Evolutionary conservation across 2,888 invertebrate genomes (phyloP), one percentile per base, ranked within the genome.

Genomic region (Biston betularia): DNA sequence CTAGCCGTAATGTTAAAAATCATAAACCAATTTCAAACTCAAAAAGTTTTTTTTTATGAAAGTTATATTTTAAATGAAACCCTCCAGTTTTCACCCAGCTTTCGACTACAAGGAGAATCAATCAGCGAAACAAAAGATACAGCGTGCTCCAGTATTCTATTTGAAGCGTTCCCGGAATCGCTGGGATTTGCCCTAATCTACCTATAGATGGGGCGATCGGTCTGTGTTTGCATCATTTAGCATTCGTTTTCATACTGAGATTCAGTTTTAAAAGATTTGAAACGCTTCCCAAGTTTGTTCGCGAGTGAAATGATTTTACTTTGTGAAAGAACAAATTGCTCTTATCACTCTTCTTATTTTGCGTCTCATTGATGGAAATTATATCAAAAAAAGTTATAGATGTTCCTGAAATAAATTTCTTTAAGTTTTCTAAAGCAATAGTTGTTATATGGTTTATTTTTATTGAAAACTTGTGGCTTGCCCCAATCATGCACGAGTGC

Each of bases 141-240:
- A 48, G 33, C n/a, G 57, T 75, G 63, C 59, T 65, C 58, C 73
- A 68, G 68, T 65, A 61, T 73, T 71, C 63, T 67, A 70, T 74
- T 72, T 63, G 49, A 61, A 65, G 55, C 56, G 65, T 64, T 66
- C 59, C 38, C 63, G 60, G 71, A 73, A 68, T 71, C 69, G 68
- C 59, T 57, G 42, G 70, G 73, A 73, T 73, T 73, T 71, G 61
- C 61, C 65, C 60, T 73, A 70, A 71, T 73, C 71, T 73, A 49
- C 61, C 65, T 62, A 58, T 59, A 57, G 69, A 73, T 66, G 64
- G 63, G 60, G 49, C 66, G 49, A 71, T 72, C 63, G 60, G 59
- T 72, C 68, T 63, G 46, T 54, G 56, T 66, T 60, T 67, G 66
- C 66, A 63, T 70, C 65, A 70, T 71, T 73, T 68, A 69, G 49